Evolutionary conservation across 1,140 invertebrate species (phyloP), one percentile per base, ranked within the genome.

Genomic region (Solenopsis invicta): DNA sequence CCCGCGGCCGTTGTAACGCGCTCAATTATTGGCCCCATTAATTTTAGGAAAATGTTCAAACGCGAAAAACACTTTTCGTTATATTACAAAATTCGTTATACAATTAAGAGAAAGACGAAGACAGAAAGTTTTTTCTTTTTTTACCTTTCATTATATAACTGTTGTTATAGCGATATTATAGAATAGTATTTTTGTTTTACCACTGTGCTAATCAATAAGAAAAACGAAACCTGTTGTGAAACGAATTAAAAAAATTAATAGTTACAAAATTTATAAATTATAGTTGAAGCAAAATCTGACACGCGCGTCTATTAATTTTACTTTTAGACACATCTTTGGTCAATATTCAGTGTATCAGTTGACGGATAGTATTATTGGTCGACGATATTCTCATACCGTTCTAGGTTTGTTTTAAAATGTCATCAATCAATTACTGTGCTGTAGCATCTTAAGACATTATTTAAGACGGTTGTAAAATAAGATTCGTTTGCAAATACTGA

Each of bases 11-110:
- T 66, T 78, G 76, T 78, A 78, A 78, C 59, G 45, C 76, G 59
- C 76, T 64, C 61, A 66, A 78, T 66, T 78, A 78, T 78, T 78
- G 61, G 61, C 59, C 24, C 76, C 45, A 66, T 78, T 78, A 78
- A 78, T 78, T 78, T 78, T 52, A 78, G 24, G 29, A 78, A 66
- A 78, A 78, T 78, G 29, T 29, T 66, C 18, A 66, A 78, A 64
- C 41, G 59, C 12, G n/a, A 48, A 64, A 37, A 48, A 77, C 10
- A 62, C 45, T 77, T 62, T 77, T 77, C 16, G 61, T 77, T 48
- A 62, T 59, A 59, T 76, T 62, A 62, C 16, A 18, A 77, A 29
- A 62, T 41, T 41, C 41, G 41, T 41, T 61, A 56, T 74, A 13
- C 13, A 18, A 54, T 56, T 21, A 24, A 69, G 12, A 69, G 21